A percentile compares a stretch with the other conserved stretches of the same genome.
These are phyloP conservation scores for Holothuria leucospilota DNA, from an alignment of 53 echinoderm and acorn worm genomes.

Conservation along the genomic window DNA sequence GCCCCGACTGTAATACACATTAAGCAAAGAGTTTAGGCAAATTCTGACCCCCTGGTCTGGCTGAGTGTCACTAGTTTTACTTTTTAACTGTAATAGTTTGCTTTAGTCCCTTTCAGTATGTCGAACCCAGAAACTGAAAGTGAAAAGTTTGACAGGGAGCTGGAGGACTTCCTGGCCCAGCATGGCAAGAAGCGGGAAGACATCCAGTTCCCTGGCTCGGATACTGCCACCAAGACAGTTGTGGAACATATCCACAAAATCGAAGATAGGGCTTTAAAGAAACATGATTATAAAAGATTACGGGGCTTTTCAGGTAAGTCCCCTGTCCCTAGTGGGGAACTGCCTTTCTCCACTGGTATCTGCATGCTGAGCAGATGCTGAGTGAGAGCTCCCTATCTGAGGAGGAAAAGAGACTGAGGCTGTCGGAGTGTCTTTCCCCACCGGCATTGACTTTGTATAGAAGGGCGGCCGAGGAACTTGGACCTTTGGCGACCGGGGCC, in stretches of 20 bases:
- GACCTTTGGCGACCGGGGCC: background rate
- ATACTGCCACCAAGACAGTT: background rate
- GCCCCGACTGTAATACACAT: too few relatives aligned
- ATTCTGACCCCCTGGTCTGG: too few relatives aligned
- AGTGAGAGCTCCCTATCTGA: background rate
- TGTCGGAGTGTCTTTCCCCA: conserved; percentile 56
- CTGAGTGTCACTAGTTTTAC: too few relatives aligned
- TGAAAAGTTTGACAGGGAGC: background rate
- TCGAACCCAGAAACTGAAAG: too few relatives aligned
- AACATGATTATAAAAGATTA: background rate
- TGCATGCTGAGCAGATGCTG: conserved; percentile 31
- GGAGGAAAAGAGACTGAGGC: conserved; percentile 17
- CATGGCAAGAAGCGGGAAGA: background rate
- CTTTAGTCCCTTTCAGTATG: too few relatives aligned
- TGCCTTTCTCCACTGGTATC: conserved; percentile 14
- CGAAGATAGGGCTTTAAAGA: too few relatives aligned
- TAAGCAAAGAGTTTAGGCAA: too few relatives aligned
- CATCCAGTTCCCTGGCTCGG: background rate
- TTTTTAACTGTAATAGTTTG: too few relatives aligned
- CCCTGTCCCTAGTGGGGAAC: conserved; percentile 10
- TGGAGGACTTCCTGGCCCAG: background rate
- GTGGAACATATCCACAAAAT: conserved; percentile 34
- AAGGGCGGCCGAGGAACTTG: conserved; percentile 48
- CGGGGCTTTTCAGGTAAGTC: background rate
- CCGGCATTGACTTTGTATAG: conserved; percentile 48